Evolutionary conservation across 64 coral and sea anemone genomes (phyloP).

Genomic region (Pocillopora damicornis): DNA sequence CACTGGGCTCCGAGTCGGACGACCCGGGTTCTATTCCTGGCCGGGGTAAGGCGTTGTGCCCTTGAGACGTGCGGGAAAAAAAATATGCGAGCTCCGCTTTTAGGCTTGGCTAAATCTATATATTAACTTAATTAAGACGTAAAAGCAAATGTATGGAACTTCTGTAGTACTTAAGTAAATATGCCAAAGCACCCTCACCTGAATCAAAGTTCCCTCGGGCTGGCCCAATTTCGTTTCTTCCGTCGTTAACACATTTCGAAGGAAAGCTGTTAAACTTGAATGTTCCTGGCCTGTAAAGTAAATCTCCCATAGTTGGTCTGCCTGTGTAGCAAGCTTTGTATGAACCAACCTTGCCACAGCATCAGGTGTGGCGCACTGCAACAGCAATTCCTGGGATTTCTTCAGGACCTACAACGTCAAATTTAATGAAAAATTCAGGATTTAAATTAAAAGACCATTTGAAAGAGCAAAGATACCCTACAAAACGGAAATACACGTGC

Average conservation of each 20-base stretch:
- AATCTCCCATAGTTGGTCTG: constrained; percentile 16
- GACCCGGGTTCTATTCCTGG: too few species aligned
- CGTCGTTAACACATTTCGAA: constrained; percentile 21
- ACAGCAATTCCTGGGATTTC: constrained; percentile 45
- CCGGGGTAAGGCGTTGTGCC: too few species aligned
- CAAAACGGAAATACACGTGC: neutral
- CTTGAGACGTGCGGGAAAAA: too few species aligned
- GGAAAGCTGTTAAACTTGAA: constrained; percentile 52
- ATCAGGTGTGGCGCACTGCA: constrained; percentile 76
- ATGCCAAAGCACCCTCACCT: neutral
- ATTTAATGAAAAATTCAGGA: neutral
- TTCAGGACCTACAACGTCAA: constrained; percentile 34
- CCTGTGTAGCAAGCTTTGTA: constrained; percentile 12
- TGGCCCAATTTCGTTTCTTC: neutral
- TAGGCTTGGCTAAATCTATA: too few species aligned
- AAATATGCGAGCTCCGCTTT: too few species aligned
- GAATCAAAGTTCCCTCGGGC: neutral
- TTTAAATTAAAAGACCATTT: too few species aligned
- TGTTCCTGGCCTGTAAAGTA: constrained; percentile 71
- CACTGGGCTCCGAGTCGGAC: too few species aligned
- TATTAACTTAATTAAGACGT: too few species aligned
- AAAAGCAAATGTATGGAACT: too few species aligned
- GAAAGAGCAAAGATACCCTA: neutral
- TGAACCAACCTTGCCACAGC: constrained; percentile 44
- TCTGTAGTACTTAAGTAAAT: too few species aligned